These are phyloP conservation scores for Leptinotarsa rubiginosa DNA, from an alignment of 2,888 invertebrate genomes.

Conservation along the genomic window DNA sequence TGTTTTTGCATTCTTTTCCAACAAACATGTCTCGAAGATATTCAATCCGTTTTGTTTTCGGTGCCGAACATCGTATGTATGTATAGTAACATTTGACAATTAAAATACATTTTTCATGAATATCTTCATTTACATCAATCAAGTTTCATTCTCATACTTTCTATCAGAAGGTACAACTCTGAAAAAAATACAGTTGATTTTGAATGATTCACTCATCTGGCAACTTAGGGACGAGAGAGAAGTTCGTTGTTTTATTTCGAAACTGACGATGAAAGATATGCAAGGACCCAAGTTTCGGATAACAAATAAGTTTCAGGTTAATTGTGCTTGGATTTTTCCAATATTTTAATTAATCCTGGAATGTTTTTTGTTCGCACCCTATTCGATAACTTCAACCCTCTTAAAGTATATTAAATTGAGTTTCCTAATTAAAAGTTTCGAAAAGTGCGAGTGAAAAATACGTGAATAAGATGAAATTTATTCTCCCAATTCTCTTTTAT, in stretches of 20 bases:
- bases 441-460: constrained; percentile 56
- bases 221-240: neutral
- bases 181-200: too few relatives aligned
- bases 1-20: too few relatives aligned
- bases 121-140: too few relatives aligned
- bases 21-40: too few relatives aligned
- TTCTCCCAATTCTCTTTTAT: constrained; percentile 36
- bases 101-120: too few relatives aligned
- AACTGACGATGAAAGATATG: constrained; percentile 6
- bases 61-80: too few relatives aligned
- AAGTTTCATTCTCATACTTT: too few relatives aligned
- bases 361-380: constrained; percentile 51
- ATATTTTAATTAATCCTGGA: constrained; percentile 54
- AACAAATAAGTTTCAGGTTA: constrained; percentile 36
- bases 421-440: constrained; percentile 63
- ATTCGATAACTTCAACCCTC: constrained; percentile 53
- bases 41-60: too few relatives aligned
- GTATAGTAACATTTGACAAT: too few relatives aligned
- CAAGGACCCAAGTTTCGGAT: constrained; percentile 9
- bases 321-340: constrained; percentile 51
- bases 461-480: constrained; percentile 45
- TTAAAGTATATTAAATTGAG: constrained; percentile 59
- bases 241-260: neutral
- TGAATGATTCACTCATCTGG: too few relatives aligned
- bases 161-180: too few relatives aligned